phyloP scores from a whole-genome alignment of 2,797 vertebrate species.

The Chaetophractus vellerosus region DNA sequence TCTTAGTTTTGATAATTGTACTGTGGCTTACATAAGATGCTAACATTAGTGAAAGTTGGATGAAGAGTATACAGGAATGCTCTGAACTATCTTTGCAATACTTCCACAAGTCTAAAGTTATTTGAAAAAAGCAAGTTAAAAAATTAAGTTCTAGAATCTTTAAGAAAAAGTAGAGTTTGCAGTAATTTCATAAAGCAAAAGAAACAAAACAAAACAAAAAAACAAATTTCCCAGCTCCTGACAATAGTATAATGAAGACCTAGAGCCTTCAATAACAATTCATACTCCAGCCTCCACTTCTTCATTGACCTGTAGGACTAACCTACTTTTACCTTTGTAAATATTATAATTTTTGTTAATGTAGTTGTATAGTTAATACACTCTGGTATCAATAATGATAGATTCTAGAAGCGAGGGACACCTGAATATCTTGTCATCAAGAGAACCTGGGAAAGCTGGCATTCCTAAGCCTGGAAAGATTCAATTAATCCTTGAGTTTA shows the following conservation, averaged over 20 bases:
- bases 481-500: background rate
- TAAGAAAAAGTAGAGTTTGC: no score
- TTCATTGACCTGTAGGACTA: background rate
- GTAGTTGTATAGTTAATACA: slow-evolving; percentile 31
- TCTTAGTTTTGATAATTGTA: no score
- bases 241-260: slow-evolving; percentile 41
- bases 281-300: background rate
- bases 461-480: background rate
- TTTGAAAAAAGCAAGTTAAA: no score
- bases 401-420: slow-evolving; percentile 1
- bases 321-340: slow-evolving; percentile 51
- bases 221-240: slow-evolving; percentile 39
- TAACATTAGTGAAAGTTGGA: no score
- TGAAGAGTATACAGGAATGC: no score
- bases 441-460: slow-evolving; percentile 31
- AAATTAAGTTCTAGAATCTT: no score
- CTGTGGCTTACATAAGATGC: no score
- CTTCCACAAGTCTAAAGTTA: no score
- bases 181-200: no score
- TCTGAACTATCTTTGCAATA: no score
- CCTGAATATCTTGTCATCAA: slow-evolving; percentile 7
- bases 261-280: slow-evolving; percentile 43
- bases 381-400: slow-evolving; percentile 29
- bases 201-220: background rate
- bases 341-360: slow-evolving; percentile 30